Evolutionary conservation across 1,140 invertebrate genomes (phyloP), one percentile per base, ranked within the genome.

Genomic region (Apis laboriosa): DNA sequence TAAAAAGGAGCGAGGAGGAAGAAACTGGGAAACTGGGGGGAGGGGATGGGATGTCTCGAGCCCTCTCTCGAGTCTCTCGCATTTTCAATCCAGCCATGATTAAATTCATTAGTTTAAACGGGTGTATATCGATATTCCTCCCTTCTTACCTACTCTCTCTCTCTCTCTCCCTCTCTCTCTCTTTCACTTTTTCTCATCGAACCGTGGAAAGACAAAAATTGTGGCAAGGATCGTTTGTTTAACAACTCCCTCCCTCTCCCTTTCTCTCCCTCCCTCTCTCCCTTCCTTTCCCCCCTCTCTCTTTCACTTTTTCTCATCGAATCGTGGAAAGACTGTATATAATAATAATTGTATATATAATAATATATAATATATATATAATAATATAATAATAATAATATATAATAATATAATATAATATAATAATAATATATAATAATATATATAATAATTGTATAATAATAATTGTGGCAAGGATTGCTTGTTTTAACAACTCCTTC

Each of bases 81-180:
- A 91, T 93, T 94, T 93, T 94, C 92, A 89, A 94, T 94, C 93
- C 91, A 86, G 90, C 91, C 90, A 28, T 92, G 92, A 94, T 94
- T 94, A 94, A 94, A 94, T 94, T 94, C 93, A 94, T 94, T 94
- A 94, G 92, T 91, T 92, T 93, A 94, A 94, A 93, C 85, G 87
- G 84, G 28, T 34, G 28, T 34, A 34, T 90, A 94, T 94, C 93
- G 93, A 94, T 94, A 93, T 9, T 15, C 53, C 64, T 73, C 77
- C 72, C 67, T 66, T 61, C 72, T 64, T 68, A 63, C 78, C 78
- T 28, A 17, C 43, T 61, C 24, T 34, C 7, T 5, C 1, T 12
- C n/a, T 24, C 9, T 55, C 12, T 55, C 15, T 55, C 12, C 15
- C 15, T 21, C 64, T 61, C 17, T 71, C 61, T 21, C 66, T 71